Conservation (phyloP, 2,888 invertebrate genomes). For the Plusia festucae region DNA sequence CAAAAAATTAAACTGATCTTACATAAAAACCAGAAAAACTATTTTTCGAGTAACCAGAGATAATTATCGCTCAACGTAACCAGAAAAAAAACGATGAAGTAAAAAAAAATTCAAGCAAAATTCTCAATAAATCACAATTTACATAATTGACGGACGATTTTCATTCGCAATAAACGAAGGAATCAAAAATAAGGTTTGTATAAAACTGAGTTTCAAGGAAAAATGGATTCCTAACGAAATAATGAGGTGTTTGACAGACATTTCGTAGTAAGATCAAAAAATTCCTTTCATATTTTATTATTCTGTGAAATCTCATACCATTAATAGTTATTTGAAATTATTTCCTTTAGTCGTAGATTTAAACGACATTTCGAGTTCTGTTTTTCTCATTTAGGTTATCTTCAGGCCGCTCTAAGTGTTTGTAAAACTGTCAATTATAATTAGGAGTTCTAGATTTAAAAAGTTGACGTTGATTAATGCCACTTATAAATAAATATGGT, state of each 20-base stretch:
- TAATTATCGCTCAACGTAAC: background rate
- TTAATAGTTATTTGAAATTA: no score
- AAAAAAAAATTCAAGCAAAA: background rate
- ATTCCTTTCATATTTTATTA: conserved; percentile 3
- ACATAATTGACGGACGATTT: conserved; percentile 29
- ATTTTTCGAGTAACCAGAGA: background rate
- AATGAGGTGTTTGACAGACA: conserved; percentile 44
- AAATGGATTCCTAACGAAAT: conserved; percentile 7
- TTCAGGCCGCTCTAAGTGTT: background rate
- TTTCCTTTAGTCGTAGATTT: background rate
- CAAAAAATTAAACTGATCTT: no score
- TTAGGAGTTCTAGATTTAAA: no score
- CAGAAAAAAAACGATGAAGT: background rate
- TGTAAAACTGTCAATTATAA: background rate
- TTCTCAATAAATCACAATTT: conserved; percentile 14
- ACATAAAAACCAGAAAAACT: no score
- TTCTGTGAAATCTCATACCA: background rate
- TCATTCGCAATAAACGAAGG: conserved; percentile 20
- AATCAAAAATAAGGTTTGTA: conserved; percentile 12
- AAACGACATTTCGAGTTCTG: background rate
- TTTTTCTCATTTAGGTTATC: background rate
- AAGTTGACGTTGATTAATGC: no score
- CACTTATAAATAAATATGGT: no score
- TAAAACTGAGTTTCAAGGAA: conserved; percentile 11
- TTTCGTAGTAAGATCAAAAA: conserved; percentile 23